Evolutionary conservation across 2,888 invertebrate species (phyloP).

Genomic region (Junonia oenone): DNA sequence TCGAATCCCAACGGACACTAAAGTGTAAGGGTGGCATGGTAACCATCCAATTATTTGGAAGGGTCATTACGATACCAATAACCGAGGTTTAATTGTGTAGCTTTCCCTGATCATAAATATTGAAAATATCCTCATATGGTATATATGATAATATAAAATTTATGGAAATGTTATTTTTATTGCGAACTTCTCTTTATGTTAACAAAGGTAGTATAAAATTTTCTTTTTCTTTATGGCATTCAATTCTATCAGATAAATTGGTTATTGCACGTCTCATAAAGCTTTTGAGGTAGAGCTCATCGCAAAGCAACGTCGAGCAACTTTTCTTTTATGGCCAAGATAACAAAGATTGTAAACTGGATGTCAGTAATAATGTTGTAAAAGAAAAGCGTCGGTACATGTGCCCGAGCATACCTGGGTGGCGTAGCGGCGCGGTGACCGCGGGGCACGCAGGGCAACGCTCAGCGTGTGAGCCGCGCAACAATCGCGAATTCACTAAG

Average conservation of each 20-base stretch:
- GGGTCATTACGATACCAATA: neutral
- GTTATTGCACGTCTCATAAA: no score
- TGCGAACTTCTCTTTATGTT: no score
- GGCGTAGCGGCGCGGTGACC: constrained; percentile 20
- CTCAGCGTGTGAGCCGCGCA: constrained; percentile 73
- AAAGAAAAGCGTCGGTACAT: neutral
- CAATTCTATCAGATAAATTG: neutral
- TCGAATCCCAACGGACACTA: constrained; percentile 36
- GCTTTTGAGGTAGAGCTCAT: no score
- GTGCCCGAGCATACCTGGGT: neutral
- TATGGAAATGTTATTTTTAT: no score
- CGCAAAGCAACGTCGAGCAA: no score
- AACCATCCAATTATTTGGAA: constrained; percentile 21
- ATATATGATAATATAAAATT: neutral
- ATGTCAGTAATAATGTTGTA: neutral
- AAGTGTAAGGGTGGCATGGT: constrained; percentile 30
- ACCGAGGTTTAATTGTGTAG: neutral
- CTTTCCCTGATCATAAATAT: neutral
- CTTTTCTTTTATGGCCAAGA: neutral
- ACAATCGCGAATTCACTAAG: constrained; percentile 71
- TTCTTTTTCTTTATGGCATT: neutral
- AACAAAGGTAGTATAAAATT: no score
- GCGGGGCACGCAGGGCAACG: constrained; percentile 58
- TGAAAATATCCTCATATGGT: neutral
- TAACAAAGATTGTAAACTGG: neutral